Conservation (phyloP, 1,140 invertebrate genomes). For the Bathynomus jamesi region DNA sequence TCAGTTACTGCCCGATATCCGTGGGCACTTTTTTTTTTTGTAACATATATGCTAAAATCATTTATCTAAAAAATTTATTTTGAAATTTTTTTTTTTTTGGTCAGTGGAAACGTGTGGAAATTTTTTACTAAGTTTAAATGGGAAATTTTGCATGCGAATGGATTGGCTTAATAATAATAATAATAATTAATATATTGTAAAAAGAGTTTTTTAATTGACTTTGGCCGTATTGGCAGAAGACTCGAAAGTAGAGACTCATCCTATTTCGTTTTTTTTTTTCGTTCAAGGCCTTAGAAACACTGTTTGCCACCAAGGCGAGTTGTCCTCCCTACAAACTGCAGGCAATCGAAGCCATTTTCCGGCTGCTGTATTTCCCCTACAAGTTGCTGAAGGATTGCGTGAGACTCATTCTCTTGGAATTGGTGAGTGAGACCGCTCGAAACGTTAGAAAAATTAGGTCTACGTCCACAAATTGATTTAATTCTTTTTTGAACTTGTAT, state of each 20-base stretch:
- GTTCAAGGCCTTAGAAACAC: conserved; percentile 72
- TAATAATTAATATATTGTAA: too few relatives aligned
- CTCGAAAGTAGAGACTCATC: neutral
- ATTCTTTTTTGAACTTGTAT: neutral
- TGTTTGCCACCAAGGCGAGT: conserved; percentile 81
- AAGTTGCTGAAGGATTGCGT: conserved; percentile 85
- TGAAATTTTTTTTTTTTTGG: too few relatives aligned
- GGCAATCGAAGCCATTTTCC: conserved; percentile 70
- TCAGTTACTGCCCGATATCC: too few relatives aligned
- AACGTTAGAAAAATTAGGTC: neutral
- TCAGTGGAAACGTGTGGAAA: too few relatives aligned
- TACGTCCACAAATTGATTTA: neutral
- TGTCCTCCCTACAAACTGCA: conserved; percentile 82
- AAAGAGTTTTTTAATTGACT: too few relatives aligned
- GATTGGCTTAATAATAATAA: too few relatives aligned
- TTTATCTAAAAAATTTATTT: too few relatives aligned
- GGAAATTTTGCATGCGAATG: too few relatives aligned
- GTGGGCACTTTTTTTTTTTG: too few relatives aligned
- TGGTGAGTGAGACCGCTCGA: conserved; percentile 46
- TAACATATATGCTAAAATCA: too few relatives aligned
- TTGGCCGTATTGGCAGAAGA: too few relatives aligned
- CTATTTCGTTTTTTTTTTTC: neutral
- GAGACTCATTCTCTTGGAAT: conserved; percentile 74
- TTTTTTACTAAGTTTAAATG: too few relatives aligned
- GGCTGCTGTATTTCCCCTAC: conserved; percentile 68